Evolutionary conservation across 1,140 invertebrate species (phyloP), one percentile per base, ranked within the genome.

Genomic region (Steinernema feltiae): DNA sequence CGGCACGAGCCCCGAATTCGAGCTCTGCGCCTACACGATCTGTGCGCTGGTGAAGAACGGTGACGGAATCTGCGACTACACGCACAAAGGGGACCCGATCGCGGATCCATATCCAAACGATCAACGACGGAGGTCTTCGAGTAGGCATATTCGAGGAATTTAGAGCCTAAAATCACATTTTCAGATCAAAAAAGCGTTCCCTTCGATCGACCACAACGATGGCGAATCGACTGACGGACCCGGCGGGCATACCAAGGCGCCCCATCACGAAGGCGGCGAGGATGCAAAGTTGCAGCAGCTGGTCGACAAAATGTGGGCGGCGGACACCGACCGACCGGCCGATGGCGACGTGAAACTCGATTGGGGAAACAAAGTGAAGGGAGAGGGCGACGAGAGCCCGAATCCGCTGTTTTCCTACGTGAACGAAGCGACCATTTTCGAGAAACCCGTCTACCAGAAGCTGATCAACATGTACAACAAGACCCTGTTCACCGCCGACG

Each of bases 261-360:
- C n/a, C 30, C 30, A 71, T 29, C 30, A 71, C 70, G 30, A 71
- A 17, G 75, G 48, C 30, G 41, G 31, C 35, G 70, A 70, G 0
- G 76, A 77, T 69, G 21, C 74, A 18, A 53, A 83, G 27, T 48
- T 82, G 21, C 78, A 81, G 41, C 63, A 73, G 29, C 73, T 82
- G 27, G 81, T 82, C 29, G 74, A 78, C 48, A 71, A 81, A n/a
- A 84, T 82, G 82, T 81, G 75, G 73, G 41, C 30, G 18, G 79
- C 81, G 1, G 81, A 82, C 41, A 48, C 48, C 7, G 81, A 80
- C 70, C 35, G 70, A 70, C 83, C 73, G 69, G 75, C 15, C 31
- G 63, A 63, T 12, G 7, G 31, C 27, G 53, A 76, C 71, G 32
- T 48, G 30, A 78, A 48, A 24, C 35, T 79, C n/a, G 41, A 72